A percentile compares a stretch with the other conserved stretches of the same genome.
Conservation (phyloP, 2,797 vertebrate species). For the Crocidura indochinensis region DNA sequence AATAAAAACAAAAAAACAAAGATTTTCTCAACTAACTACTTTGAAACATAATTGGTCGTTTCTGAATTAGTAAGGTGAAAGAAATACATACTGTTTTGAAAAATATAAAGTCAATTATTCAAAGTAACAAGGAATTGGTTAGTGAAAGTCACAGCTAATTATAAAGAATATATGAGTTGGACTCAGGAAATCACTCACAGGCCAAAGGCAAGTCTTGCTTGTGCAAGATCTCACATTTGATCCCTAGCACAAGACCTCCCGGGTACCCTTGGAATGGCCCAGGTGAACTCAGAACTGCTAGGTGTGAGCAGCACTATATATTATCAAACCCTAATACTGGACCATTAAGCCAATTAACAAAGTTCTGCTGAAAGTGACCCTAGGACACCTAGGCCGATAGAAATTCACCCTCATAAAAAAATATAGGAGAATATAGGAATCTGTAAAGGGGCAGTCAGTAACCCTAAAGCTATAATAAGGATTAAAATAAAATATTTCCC, state of each 20-base stretch:
- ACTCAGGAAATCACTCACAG: too few relatives aligned
- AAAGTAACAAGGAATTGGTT: constrained; percentile 11
- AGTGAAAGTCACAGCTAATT: constrained; percentile 10
- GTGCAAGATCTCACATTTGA: too few relatives aligned
- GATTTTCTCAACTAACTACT: not conserved
- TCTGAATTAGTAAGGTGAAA: constrained; percentile 26
- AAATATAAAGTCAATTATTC: not conserved
- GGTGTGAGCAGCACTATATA: too few relatives aligned
- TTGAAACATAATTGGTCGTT: not conserved
- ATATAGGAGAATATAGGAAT: not conserved
- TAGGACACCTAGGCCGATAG: too few relatives aligned
- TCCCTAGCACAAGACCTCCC: too few relatives aligned
- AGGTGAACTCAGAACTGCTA: too few relatives aligned
- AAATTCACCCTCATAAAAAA: not conserved
- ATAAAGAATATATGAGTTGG: too few relatives aligned
- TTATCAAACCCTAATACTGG: too few relatives aligned
- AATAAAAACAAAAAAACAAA: not conserved
- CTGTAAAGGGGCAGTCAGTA: not conserved
- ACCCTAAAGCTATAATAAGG: not conserved
- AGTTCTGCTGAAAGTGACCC: too few relatives aligned
- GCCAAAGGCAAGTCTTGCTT: too few relatives aligned
- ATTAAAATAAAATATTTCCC: not conserved
- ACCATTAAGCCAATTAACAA: too few relatives aligned
- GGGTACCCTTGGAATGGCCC: too few relatives aligned
- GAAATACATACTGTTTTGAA: constrained; percentile 30